phyloP scores from a whole-genome alignment of 2,888 invertebrate genomes.

The Isoperla grammatica region DNA sequence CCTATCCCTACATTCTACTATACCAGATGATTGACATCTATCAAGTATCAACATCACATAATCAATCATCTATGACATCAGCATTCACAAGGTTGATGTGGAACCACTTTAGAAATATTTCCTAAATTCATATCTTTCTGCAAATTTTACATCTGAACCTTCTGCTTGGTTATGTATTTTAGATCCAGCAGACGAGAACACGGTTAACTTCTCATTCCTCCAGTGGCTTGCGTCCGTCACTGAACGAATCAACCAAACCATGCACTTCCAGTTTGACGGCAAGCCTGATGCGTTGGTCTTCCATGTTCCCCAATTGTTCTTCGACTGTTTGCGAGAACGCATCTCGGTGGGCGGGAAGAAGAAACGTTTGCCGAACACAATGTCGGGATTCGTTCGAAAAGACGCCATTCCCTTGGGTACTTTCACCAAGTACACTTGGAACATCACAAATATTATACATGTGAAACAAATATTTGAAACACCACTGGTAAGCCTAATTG shows the following conservation, averaged over 20 bases:
- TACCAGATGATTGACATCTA: too few relatives aligned
- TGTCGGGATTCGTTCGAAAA: slow-evolving; percentile 52
- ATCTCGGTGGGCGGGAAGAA: slow-evolving; percentile 59
- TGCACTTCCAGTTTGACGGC: slow-evolving; percentile 63
- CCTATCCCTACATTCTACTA: too few relatives aligned
- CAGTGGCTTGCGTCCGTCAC: slow-evolving; percentile 72
- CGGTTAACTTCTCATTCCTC: slow-evolving; percentile 49
- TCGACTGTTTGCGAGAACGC: slow-evolving; percentile 63
- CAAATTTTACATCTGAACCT: too few relatives aligned
- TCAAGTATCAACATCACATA: too few relatives aligned
- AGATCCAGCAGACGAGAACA: slow-evolving; percentile 39
- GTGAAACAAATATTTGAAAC: slow-evolving; percentile 70
- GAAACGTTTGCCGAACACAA: slow-evolving; percentile 59
- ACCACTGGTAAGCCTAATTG: slow-evolving; percentile 47
- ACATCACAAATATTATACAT: slow-evolving; percentile 62
- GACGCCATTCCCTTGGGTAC: slow-evolving; percentile 59
- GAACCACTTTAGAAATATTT: too few relatives aligned
- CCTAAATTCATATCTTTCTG: too few relatives aligned
- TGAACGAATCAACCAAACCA: slow-evolving; percentile 67
- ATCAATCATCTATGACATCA: too few relatives aligned
- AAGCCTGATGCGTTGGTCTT: slow-evolving; percentile 62
- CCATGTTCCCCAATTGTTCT: slow-evolving; percentile 64
- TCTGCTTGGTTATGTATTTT: too few relatives aligned
- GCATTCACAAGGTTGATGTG: too few relatives aligned
- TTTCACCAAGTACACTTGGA: slow-evolving; percentile 65